A percentile compares a stretch with the other conserved stretches of the same genome.
phyloP scores from a whole-genome alignment of 2,888 invertebrate genomes.

The Urechis unicinctus region DNA sequence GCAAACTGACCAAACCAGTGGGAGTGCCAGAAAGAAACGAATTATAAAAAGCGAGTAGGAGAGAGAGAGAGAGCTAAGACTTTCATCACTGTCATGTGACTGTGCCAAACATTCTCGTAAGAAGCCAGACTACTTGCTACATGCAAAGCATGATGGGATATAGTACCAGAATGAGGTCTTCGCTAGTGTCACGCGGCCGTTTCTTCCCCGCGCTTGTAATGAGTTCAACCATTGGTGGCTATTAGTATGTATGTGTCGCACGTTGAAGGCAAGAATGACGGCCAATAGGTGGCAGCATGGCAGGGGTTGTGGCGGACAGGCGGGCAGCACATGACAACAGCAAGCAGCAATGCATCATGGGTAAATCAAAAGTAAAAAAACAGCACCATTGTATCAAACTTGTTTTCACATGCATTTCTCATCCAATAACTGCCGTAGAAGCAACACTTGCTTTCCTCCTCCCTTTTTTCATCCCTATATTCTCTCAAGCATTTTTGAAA shows the following conservation, averaged over 20 bases:
- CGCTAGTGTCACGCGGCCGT: conserved; percentile 80
- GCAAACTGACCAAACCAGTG: too few species aligned
- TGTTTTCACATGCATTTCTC: too few species aligned
- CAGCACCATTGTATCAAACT: conserved; percentile 42
- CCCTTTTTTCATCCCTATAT: too few species aligned
- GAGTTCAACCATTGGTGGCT: conserved; percentile 51
- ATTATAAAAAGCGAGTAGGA: too few species aligned
- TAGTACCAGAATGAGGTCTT: conserved; percentile 92
- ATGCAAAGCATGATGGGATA: conserved; percentile 46
- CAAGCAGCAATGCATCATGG: conserved; percentile 52
- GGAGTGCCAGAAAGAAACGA: too few species aligned
- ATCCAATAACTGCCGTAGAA: too few species aligned
- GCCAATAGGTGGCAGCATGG: conserved; percentile 45
- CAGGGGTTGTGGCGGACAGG: conserved; percentile 28
- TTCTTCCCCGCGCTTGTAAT: conserved; percentile 69
- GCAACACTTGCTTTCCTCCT: too few species aligned
- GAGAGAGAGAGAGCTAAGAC: conserved; percentile 26
- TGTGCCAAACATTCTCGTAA: conserved; percentile 33
- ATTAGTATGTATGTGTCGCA: conserved; percentile 48
- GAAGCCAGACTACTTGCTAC: conserved; percentile 43
- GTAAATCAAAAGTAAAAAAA: conserved; percentile 47
- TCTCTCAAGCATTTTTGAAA: too few species aligned
- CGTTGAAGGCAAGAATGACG: conserved; percentile 15
- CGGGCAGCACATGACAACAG: conserved; percentile 52
- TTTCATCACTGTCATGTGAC: conserved; percentile 44